Base-by-base conservation (phyloP, 2,888 invertebrate genomes). In the Volucella zonaria region DNA sequence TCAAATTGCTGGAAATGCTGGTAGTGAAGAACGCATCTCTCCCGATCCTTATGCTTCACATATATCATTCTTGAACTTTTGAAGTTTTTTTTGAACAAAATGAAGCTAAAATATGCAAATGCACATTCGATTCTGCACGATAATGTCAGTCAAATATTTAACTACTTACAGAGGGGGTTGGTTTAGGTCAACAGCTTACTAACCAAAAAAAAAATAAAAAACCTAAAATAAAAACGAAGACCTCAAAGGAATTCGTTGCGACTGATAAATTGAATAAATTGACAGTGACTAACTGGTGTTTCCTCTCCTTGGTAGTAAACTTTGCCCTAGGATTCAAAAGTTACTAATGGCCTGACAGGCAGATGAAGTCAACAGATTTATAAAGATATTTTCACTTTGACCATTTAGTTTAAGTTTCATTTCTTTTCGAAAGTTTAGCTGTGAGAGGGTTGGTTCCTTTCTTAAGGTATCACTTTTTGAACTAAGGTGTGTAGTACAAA, bases 241-340 rank as follows among this genome's bases (percentile, higher is more conserved):
- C 18, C 51, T 15, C 45, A 45, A 12, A 49, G 40, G 23, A 59
- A 51, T 49, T 73, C 54, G 14, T 40, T 62, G 14, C 61, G 52
- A 61, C 40, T 73, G 61, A 52, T 61, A 61, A 73, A 73, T 61
- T 73, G 71, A 61, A 71, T 71, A 61, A 52, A 51, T 52, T 73
- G 73, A 62, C 73, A 73, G 73, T 73, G 73, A 61, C n/a, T 73
- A 73, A 62, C 11, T 62, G 61, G 31, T 10, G 38, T 49, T 23
- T 1, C 10, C 6, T 31, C 11, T 4, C 38, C 38, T 10, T 14
- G 9, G 18, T 10, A 52, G 45, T 11, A 45, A 45, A 43, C 38
- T 45, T 38, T 31, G 23, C 23, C 74, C 0, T 6, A 31, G 31
- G 31, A 67, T 74, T 74, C 67, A 62, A 70, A 31, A 31, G 31